These are phyloP conservation scores for Formicarius rufipectus DNA, from an alignment of 2,113 vertebrate genomes.

Conservation along the genomic window DNA sequence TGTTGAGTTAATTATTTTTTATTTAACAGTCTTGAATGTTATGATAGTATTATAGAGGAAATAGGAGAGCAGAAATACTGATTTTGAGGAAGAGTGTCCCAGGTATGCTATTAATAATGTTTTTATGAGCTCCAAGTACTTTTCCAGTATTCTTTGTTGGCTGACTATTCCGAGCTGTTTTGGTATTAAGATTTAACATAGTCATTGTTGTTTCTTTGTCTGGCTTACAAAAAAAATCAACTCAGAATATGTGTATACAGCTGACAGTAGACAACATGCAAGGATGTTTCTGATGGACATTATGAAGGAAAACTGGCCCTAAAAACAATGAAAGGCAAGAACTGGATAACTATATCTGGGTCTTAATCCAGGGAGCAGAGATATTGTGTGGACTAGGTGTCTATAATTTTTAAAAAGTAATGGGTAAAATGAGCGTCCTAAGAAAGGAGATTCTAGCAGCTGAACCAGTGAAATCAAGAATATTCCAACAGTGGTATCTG, in stretches of 20 bases:
- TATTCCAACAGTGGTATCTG: neutral
- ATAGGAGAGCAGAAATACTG: neutral
- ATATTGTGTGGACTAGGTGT: neutral
- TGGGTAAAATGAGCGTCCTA: neutral
- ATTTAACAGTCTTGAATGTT: neutral
- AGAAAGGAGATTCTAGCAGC: neutral
- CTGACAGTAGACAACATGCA: neutral
- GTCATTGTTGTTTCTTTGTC: neutral
- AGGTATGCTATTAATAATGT: neutral
- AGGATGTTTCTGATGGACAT: neutral
- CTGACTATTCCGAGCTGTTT: neutral
- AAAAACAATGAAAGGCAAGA: neutral
- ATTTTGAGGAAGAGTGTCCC: neutral
- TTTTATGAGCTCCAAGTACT: neutral
- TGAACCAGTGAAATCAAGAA: neutral
- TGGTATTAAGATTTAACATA: neutral
- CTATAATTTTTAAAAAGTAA: neutral
- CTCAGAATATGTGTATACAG: neutral
- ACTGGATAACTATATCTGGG: neutral
- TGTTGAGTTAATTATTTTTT: fast-evolving
- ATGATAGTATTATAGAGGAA: neutral
- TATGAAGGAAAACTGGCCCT: neutral
- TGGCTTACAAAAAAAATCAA: neutral
- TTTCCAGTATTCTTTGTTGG: neutral
- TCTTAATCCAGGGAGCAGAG: neutral